Conservation (phyloP, 2,797 vertebrate species). For the Lophius americanus region DNA sequence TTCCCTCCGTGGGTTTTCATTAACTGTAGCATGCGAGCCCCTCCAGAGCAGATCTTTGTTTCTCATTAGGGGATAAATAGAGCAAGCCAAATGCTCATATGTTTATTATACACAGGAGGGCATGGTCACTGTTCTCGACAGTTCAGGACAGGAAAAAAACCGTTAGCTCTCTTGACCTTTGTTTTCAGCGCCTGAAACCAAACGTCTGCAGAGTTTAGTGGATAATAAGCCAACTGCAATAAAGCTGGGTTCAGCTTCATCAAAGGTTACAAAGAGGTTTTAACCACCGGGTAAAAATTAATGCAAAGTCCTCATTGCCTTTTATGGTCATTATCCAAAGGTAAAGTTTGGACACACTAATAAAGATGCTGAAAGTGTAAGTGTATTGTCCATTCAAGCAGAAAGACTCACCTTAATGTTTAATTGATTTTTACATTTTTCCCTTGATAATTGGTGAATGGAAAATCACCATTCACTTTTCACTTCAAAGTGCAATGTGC, state of each 20-base stretch:
- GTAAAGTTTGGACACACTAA: constrained; percentile 12
- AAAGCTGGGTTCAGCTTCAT: constrained; percentile 33
- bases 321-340: constrained; percentile 15
- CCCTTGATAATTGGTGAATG: constrained; percentile 1
- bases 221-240: constrained; percentile 50
- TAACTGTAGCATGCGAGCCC: constrained; percentile 75
- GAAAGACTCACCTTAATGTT: too few species aligned
- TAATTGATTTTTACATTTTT: too few species aligned
- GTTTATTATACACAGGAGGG: constrained; percentile 78
- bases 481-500: not conserved
- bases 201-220: constrained; percentile 54
- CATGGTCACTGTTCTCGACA: constrained; percentile 70
- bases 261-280: constrained; percentile 34
- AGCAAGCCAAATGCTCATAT: constrained; percentile 76
- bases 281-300: constrained; percentile 26
- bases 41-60: constrained; percentile 79
- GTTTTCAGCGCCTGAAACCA: constrained; percentile 58
- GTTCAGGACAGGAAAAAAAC: constrained; percentile 57
- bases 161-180: constrained; percentile 69
- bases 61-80: constrained; percentile 80
- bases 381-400: not conserved
- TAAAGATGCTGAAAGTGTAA: constrained; percentile 7
- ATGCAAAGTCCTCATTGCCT: not conserved
- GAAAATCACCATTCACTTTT: constrained; percentile 15
- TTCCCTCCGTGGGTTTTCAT: constrained; percentile 60